Evolutionary conservation across 1,140 invertebrate species (phyloP).

Genomic region (Rhopalosiphum padi): DNA sequence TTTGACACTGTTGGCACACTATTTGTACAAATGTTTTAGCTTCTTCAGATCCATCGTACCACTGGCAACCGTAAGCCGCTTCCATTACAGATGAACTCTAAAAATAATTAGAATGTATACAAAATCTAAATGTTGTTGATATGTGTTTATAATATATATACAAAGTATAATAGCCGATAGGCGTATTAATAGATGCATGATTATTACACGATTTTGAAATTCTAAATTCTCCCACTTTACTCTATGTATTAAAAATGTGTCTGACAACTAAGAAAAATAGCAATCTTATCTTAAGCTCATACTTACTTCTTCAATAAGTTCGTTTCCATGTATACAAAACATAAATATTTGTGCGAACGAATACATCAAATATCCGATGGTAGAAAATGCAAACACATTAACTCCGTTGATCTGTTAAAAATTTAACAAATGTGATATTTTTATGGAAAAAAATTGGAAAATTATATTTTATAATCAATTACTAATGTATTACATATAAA

Average conservation of each 20-base stretch:
- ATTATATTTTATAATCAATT: too few species aligned
- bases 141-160: background rate
- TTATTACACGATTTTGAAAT: background rate
- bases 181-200: background rate
- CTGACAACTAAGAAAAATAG: background rate
- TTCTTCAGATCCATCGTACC: slow-evolving; percentile 87
- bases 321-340: slow-evolving; percentile 85
- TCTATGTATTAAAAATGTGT: background rate
- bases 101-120: slow-evolving; percentile 50
- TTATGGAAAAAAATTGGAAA: background rate
- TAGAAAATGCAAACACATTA: slow-evolving; percentile 77
- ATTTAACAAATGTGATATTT: background rate
- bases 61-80: slow-evolving; percentile 85
- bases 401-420: slow-evolving; percentile 72
- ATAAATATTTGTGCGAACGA: slow-evolving; percentile 82
- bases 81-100: slow-evolving; percentile 89
- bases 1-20: slow-evolving; percentile 88
- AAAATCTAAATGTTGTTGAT: background rate
- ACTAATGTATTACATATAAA: background rate
- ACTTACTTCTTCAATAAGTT: slow-evolving; percentile 82
- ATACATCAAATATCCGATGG: slow-evolving; percentile 79
- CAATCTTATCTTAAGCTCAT: background rate
- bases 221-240: background rate
- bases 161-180: background rate
- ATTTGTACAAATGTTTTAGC: slow-evolving; percentile 88